phyloP scores from a whole-genome alignment of 1,140 invertebrate species.

The Papilio aristodemus region DNA sequence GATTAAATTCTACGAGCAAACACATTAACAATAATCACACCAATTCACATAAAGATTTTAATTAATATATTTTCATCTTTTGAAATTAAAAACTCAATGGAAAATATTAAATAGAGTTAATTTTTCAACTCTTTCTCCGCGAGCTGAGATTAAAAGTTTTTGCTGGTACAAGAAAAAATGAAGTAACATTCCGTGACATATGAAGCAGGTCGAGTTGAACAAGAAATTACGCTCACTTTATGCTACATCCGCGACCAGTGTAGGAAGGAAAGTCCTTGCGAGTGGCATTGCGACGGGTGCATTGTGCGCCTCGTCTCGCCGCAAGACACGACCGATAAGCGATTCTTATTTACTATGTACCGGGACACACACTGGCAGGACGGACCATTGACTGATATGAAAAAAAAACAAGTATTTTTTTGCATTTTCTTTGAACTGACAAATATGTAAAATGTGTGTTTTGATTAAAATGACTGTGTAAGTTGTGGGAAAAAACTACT shows the following conservation, averaged over 20 bases:
- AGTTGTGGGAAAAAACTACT: too few species aligned
- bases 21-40: too few species aligned
- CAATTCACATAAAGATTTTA: too few species aligned
- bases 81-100: constrained; percentile 11
- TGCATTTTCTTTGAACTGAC: neutral
- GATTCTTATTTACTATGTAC: constrained; percentile 26
- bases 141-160: constrained; percentile 27
- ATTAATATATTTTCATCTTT: too few species aligned
- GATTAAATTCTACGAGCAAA: too few species aligned
- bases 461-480: too few species aligned
- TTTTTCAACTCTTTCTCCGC: neutral
- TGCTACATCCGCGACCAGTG: constrained; percentile 52
- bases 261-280: constrained; percentile 57
- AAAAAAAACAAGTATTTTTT: neutral
- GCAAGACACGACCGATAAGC: constrained; percentile 46
- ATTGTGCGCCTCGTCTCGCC: constrained; percentile 51
- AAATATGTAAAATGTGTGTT: too few species aligned
- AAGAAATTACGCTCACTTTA: constrained; percentile 56
- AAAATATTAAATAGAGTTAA: neutral
- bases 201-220: constrained; percentile 29
- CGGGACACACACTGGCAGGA: neutral
- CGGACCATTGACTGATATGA: constrained; percentile 16
- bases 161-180: constrained; percentile 13
- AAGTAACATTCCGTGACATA: constrained; percentile 6
- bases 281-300: constrained; percentile 51